Conservation (phyloP, 2,888 invertebrate genomes). For the Dinocampus coccinellae region DNA sequence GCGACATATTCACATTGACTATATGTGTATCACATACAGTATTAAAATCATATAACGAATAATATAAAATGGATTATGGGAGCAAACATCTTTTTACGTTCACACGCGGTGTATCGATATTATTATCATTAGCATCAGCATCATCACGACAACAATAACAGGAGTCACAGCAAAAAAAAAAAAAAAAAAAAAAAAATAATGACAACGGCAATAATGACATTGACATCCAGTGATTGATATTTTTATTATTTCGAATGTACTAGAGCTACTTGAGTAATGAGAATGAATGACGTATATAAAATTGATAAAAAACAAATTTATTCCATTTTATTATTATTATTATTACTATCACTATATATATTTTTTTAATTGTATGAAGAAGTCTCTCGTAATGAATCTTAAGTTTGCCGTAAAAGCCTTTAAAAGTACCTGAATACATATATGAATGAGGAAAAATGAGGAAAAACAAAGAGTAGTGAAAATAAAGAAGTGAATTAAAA, state of each 20-base stretch:
- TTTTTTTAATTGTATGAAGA: neutral
- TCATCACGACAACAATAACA: conserved; percentile 16
- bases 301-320: neutral
- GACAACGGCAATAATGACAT: neutral
- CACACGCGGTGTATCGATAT: conserved; percentile 59
- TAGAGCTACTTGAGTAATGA: neutral
- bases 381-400: neutral
- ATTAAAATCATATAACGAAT: neutral
- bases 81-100: conserved; percentile 55
- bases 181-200: no score
- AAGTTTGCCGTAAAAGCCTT: conserved; percentile 4
- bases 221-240: neutral
- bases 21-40: neutral
- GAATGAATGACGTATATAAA: neutral
- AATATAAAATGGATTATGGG: conserved; percentile 50
- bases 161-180: no score
- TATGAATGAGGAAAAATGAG: neutral
- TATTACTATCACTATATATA: neutral
- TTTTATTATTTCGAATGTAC: neutral
- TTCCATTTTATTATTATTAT: no score
- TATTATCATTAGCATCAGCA: neutral
- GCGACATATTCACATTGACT: neutral
- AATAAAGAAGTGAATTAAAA: neutral
- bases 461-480: neutral
- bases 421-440: neutral